A percentile compares a stretch with the other conserved stretches of the same genome.
Conservation (phyloP, 2,888 invertebrate genomes). For the Drosophila paracracens region DNA sequence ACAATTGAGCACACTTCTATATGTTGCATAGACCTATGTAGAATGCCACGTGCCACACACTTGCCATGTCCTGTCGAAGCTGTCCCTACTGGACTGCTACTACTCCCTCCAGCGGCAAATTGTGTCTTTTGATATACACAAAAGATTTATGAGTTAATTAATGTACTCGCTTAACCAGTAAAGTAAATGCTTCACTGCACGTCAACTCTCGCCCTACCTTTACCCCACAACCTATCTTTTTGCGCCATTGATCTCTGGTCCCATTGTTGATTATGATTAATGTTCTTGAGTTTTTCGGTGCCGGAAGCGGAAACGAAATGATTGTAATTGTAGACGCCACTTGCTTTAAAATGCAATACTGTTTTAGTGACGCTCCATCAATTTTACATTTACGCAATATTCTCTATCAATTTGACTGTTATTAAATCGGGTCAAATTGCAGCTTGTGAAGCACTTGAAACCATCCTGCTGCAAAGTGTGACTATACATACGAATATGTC, state of each 20-base stretch:
- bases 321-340: conserved; percentile 22
- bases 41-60: conserved; percentile 37
- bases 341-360: conserved; percentile 54
- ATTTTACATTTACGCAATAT: conserved; percentile 38
- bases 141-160: conserved; percentile 81
- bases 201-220: neutral
- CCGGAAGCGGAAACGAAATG: conserved; percentile 62
- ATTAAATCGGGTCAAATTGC: conserved; percentile 62
- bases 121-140: conserved; percentile 69
- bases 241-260: neutral
- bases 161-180: conserved; percentile 44
- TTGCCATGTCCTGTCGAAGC: conserved; percentile 20
- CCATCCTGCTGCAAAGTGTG: neutral
- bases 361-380: conserved; percentile 42
- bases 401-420: conserved; percentile 46
- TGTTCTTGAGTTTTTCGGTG: conserved; percentile 27
- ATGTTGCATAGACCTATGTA: conserved; percentile 5
- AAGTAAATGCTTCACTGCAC: conserved; percentile 19
- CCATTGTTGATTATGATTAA: conserved; percentile 71
- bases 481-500: conserved; percentile 3
- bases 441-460: conserved; percentile 32
- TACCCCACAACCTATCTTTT: neutral
- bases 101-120: conserved; percentile 46
- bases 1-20: conserved; percentile 37
- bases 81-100: conserved; percentile 7